Evolutionary conservation across 1,140 invertebrate species (phyloP).

Genomic region (Brachystomella parvula): DNA sequence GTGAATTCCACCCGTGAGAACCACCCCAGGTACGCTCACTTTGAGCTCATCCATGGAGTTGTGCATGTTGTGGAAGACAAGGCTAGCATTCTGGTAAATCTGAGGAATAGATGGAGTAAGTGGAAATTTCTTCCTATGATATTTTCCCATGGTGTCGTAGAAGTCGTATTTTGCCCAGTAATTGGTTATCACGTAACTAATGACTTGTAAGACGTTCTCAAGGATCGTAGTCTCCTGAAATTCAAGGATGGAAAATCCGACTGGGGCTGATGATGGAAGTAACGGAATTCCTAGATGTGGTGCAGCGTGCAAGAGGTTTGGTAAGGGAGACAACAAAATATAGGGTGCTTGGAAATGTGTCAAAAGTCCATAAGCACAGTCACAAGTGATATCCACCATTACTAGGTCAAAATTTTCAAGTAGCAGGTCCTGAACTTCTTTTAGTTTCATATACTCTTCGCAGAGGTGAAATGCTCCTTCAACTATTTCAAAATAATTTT

Average conservation of each 20-base stretch:
- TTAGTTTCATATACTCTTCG: not conserved
- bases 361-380: not conserved
- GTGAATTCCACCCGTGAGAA: not conserved
- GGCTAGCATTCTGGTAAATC: not conserved
- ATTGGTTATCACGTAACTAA: not conserved
- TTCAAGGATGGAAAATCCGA: not conserved
- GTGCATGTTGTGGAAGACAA: not conserved
- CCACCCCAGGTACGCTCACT: not conserved
- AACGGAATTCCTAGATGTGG: not conserved
- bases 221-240: not conserved
- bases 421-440: not conserved
- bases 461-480: not conserved
- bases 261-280: not conserved
- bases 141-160: no score
- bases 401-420: not conserved
- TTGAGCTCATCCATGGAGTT: not conserved
- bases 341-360: not conserved
- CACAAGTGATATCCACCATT: not conserved
- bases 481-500: not conserved
- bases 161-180: not conserved
- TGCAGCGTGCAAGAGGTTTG: not conserved
- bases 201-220: not conserved
- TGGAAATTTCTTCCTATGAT: not conserved
- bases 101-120: not conserved
- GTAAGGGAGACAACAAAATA: not conserved